A percentile compares a stretch with the other conserved stretches of the same genome.
phyloP scores from a whole-genome alignment of 2,888 invertebrate species.

The Ornithoptera alexandrae region DNA sequence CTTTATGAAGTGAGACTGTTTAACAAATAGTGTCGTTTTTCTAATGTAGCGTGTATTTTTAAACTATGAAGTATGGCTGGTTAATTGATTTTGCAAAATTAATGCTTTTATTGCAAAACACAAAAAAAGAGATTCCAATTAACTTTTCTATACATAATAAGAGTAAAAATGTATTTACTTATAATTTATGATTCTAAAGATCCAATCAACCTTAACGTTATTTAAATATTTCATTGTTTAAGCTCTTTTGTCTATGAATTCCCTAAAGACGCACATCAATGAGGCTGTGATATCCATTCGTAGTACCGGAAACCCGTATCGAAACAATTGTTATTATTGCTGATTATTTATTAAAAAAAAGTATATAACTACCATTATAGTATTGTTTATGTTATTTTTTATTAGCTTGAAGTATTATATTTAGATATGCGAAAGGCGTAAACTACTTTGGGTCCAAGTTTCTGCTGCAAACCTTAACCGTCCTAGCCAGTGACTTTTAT shows the following conservation, averaged over 20 bases:
- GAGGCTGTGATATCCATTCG: constrained; percentile 73
- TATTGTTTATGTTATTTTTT: constrained; percentile 63
- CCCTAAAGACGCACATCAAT: constrained; percentile 67
- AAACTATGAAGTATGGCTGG: too few relatives aligned
- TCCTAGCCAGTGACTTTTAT: constrained; percentile 63
- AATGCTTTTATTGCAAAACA: too few relatives aligned
- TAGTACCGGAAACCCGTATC: constrained; percentile 57
- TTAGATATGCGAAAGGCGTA: constrained; percentile 46
- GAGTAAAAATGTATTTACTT: too few relatives aligned
- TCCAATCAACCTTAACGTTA: too few relatives aligned
- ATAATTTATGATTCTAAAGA: too few relatives aligned
- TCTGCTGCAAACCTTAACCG: constrained; percentile 54
- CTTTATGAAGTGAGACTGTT: constrained; percentile 5
- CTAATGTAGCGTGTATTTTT: background rate
- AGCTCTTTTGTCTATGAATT: constrained; percentile 43
- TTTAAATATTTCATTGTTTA: too few relatives aligned
- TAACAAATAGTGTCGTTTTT: constrained; percentile 26
- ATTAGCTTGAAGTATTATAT: constrained; percentile 50
- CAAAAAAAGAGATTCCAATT: too few relatives aligned
- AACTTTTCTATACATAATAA: too few relatives aligned
- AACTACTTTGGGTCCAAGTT: constrained; percentile 47
- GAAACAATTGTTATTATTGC: constrained; percentile 52
- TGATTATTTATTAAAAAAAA: constrained; percentile 45
- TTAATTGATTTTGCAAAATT: too few relatives aligned
- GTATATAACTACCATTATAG: constrained; percentile 66